These are phyloP conservation scores for Zalophus californianus DNA, from an alignment of 2,797 vertebrate species.

Conservation along the genomic window DNA sequence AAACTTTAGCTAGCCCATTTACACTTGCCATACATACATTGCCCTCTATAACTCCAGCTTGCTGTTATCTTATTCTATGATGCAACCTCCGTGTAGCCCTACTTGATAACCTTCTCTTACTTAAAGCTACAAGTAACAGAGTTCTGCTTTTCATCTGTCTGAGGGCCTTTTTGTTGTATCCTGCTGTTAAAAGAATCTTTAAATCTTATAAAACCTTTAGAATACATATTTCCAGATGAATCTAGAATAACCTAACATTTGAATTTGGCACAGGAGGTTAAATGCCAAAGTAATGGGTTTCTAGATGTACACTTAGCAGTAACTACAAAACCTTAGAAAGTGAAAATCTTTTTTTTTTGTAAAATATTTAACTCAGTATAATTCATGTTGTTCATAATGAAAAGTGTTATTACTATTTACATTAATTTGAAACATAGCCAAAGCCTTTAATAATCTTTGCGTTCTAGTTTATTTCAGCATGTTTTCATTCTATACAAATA, in stretches of 20 bases:
- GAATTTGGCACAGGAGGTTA: background rate
- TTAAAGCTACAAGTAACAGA: background rate
- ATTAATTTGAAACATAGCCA: slow-evolving; percentile 17
- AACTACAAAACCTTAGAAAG: slow-evolving; percentile 5
- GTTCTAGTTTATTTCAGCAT: slow-evolving; percentile 37
- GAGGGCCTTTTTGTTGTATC: background rate
- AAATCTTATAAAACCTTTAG: background rate
- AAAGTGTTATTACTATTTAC: slow-evolving; percentile 37
- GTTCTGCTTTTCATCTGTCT: background rate
- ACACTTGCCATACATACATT: background rate
- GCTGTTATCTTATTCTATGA: background rate
- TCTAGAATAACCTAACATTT: background rate
- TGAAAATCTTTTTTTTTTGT: background rate
- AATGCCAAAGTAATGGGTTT: background rate
- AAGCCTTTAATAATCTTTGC: background rate
- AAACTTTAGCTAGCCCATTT: background rate
- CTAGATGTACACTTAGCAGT: background rate
- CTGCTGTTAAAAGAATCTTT: background rate
- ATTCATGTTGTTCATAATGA: background rate
- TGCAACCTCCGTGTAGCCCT: rapidly evolving
- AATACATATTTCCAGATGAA: background rate
- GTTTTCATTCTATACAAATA: background rate
- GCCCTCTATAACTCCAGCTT: background rate
- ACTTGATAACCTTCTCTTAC: background rate
- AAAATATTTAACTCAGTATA: background rate